A percentile compares a stretch with the other conserved stretches of the same genome.
Conservation (phyloP, 2,797 vertebrate species). For the Spea hammondii region DNA sequence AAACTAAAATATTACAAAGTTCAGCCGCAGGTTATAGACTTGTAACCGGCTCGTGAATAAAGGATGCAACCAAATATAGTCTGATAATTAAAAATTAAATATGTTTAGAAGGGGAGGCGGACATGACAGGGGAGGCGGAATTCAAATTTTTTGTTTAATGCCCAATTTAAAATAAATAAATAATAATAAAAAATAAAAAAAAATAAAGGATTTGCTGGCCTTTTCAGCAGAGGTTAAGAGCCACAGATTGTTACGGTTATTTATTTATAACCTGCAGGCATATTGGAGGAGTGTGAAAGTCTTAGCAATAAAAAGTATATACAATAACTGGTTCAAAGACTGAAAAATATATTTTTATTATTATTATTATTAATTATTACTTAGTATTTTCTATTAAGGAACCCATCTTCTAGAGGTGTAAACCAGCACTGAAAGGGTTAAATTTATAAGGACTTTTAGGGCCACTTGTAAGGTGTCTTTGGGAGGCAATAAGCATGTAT, state of each 20-base stretch:
- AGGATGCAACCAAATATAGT: constrained; percentile 18
- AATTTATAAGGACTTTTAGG: no score
- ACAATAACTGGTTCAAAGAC: background rate
- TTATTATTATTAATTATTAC: no score
- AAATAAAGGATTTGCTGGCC: background rate
- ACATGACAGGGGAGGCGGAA: background rate
- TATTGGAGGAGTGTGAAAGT: background rate
- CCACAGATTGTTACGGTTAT: background rate
- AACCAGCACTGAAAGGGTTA: no score
- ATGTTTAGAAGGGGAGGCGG: background rate
- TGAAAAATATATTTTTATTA: background rate
- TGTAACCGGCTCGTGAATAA: constrained; percentile 55
- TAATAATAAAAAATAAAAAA: background rate
- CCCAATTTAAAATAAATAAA: no score
- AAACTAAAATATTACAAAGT: constrained; percentile 59
- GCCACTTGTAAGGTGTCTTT: no score
- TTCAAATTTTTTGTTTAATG: background rate
- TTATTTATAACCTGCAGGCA: constrained; percentile 13
- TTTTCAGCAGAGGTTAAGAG: constrained; percentile 1
- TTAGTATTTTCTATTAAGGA: no score
- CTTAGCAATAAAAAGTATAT: background rate
- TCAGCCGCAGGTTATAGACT: constrained; percentile 68
- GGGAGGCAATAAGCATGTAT: no score
- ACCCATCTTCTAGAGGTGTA: no score
- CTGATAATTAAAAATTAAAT: constrained; percentile 23